Base-by-base conservation (phyloP, 2,888 invertebrate species). In the Amblyjoppa fuscipennis region DNA sequence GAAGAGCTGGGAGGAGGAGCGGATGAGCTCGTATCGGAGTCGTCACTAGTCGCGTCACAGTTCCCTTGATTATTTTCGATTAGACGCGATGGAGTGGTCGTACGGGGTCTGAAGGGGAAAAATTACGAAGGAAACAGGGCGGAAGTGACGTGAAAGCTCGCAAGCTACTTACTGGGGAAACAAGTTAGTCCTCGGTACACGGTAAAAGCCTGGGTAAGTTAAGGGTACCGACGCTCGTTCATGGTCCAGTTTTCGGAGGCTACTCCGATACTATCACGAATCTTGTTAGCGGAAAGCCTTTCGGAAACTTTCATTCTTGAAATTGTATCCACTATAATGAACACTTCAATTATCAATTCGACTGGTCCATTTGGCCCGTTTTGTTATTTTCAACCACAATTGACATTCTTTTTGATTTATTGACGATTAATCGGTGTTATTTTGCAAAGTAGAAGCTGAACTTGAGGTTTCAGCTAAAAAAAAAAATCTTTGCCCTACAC, bases 1-100 rank as follows among this genome's bases (percentile, higher is more conserved):
- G 87, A 61, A 85, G n/a, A 34, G 53, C 34, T 31, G 16, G n/a
- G 7, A 56, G 9, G 53, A 56, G 53, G 20, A 56, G 53, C 20
- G 16, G 64, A 34, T 6, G 5, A 31, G 34, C 6, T 64, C 6
- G 64, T 64, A 64, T 64, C 6, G 64, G 64, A 31, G 34, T 64
- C 64, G 61, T 13, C 31, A 64, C 31, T 31, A n/a, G 16, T 34
- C 41, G 25, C 73, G 56, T 3, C 20, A 11, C n/a, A 20, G 20
- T 59, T 73, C 25, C 20, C 25, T 41, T 31, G 64, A 64, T 59
- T 59, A 28, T 41, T 59, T 74, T 74, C 59, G 59, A 74, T 74
- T 45, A n/a, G 45, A 59, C 5, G 16, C 34, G 34, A 59, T 16
- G 41, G 38, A n/a, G 34, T 13, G 45, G 20, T 64, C 28, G 41